Percentiles rank a stretch among this genome's conserved stretches.
These are phyloP conservation scores for Drosophila birchii DNA, from an alignment of 2,888 invertebrate species.

Conservation along the genomic window DNA sequence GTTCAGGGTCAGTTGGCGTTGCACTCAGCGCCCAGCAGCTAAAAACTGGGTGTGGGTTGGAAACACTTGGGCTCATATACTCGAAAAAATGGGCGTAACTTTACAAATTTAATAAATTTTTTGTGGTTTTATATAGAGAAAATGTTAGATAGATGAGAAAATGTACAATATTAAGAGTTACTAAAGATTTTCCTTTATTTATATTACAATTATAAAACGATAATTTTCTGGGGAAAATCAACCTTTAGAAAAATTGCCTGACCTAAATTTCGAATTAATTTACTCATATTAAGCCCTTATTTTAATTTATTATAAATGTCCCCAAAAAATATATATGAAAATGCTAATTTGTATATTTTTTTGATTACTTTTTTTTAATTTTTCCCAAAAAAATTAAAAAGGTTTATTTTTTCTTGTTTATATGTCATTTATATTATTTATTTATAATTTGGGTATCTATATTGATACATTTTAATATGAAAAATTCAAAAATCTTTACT, in stretches of 20 bases:
- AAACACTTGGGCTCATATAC: slow-evolving; percentile 40
- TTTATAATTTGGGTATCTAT: no score
- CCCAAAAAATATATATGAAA: no score
- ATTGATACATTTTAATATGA: not conserved
- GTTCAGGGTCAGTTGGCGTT: slow-evolving; percentile 67
- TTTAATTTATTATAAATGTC: no score
- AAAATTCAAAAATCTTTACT: not conserved
- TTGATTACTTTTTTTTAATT: no score
- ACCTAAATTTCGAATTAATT: no score
- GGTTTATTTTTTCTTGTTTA: no score
- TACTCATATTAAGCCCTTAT: no score
- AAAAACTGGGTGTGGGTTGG: slow-evolving; percentile 55
- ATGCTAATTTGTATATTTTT: no score
- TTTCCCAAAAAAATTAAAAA: no score
- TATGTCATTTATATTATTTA: no score
- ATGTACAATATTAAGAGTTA: not conserved
- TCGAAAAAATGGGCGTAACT: not conserved
- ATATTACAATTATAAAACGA: not conserved
- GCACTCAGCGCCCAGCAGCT: slow-evolving; percentile 32
- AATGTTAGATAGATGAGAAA: no score
- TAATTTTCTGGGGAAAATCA: not conserved
- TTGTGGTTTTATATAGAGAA: not conserved
- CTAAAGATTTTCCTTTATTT: not conserved
- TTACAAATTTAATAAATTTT: not conserved
- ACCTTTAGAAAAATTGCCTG: no score